Base-by-base conservation (phyloP, 2,113 vertebrate species). In the Cynocephalus volans region DNA sequence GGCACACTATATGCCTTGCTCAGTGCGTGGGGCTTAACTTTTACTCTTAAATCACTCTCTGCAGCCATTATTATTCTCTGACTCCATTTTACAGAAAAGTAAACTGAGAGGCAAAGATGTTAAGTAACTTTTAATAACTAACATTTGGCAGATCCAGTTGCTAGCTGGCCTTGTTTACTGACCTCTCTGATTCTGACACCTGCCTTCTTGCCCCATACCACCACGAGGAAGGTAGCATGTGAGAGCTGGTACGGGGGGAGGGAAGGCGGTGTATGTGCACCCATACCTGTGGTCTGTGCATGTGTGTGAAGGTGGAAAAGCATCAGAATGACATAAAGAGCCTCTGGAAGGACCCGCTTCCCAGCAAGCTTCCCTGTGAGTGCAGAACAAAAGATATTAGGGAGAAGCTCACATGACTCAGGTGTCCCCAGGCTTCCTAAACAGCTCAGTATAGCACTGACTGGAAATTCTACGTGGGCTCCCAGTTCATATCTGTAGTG, bases 221-320 rank as follows among this genome's bases (percentile, higher is more conserved):
- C 4, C 2, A 0, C 18, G 41, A 28, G 1, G 17, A 14, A 70
- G 64, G 24, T 0, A 73, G 77, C 1, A 17, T 0, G 0, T 45
- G 41, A n/a, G 48, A 28, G n/a, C 17, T 28, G 26, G 65, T 6
- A 6, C 8, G 0, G 0, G 0, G 3, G 73, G n/a, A 72, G 3
- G 14, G 6, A 58, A 60, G 21, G 21, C 33, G 36, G 7, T 0
- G 0, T 8, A 28, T 31, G 1, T 0, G 0, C 4, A 13, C 3
- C 10, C 17, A 9, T 0, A 3, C 5, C 19, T 2, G 6, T 4
- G 23, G 48, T 54, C 87, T 52, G 1, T 6, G 1, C 1, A 3
- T 24, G 13, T 24, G 1, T 0, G 0, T 10, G 24, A 33, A 72
- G n/a, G 28, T 31, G 28, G 76, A 33, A 23, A 14, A 48, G 64